Evolutionary conservation across 2,797 vertebrate genomes (phyloP), one percentile per base, ranked within the genome.

Genomic region (Gallirallus australis): DNA sequence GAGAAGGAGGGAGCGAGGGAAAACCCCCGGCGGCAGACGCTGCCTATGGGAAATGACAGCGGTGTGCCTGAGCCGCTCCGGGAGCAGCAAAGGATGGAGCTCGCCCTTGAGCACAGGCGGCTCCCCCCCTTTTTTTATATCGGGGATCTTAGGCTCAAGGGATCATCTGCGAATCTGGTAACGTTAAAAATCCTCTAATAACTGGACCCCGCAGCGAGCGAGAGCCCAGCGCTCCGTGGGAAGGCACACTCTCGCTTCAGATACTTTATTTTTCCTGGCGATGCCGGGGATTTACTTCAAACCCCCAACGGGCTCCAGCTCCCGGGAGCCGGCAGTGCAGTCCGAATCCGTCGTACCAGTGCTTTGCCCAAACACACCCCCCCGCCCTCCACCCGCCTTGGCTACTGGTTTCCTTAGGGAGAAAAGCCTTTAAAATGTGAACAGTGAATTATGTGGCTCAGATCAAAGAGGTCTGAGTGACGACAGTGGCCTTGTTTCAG

Each of bases 151-250:
- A 24, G 82, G 72, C 86, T 95, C 82, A 70, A 48, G 59, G 56
- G 89, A 93, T 83, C 82, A 93, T 71, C 59, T 54, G 40, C 66
- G 88, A 94, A 70, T 21, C 30, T 39, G 72, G n/a, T 39, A 95
- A 89, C 52, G 39, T 77, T 64, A 90, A 96, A 94, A 91, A 45
- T 72, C 54, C 64, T 87, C 71, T 79, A 61, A 63, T 56, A 91
- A 80, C 82, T 73, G 85, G 64, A 66, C 45, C 35, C 54, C 35
- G 24, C 75, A 70, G 35, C 10, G 68, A 90, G 65, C 59, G 6
- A 56, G 52, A 85, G 61, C 68, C 68, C 60, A 69, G 75, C 4
- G 15, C 59, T 64, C 61, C 35, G n/a, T 12, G 37, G 45, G 75
- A 86, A 96, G 73, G 28, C 11, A 6, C 31, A 5, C 56, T 86